Conservation (phyloP, 2,888 invertebrate species). For the Chrysopilus asiliformis region DNA sequence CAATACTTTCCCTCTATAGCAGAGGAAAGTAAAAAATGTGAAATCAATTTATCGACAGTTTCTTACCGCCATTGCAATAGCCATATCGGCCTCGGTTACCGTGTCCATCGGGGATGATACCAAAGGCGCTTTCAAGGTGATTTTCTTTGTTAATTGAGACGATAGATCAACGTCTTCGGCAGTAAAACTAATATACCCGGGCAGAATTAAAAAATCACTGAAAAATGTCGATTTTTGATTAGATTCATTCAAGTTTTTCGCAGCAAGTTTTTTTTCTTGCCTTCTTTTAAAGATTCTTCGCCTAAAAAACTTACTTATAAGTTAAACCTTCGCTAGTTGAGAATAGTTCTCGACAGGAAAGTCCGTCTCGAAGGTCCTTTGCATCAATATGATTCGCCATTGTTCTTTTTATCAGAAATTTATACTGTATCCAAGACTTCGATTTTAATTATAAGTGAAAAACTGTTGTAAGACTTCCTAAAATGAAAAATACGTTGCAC, state of each 20-base stretch:
- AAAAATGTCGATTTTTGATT: too few relatives aligned
- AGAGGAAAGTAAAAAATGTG: too few relatives aligned
- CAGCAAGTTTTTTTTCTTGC: too few relatives aligned
- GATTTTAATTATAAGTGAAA: too few relatives aligned
- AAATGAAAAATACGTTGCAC: too few relatives aligned
- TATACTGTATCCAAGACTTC: too few relatives aligned
- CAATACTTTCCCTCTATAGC: too few relatives aligned
- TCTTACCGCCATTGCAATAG: slow-evolving; percentile 91
- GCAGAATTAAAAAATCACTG: slow-evolving; percentile 88
- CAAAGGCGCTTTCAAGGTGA: slow-evolving; percentile 79
- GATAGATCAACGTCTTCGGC: slow-evolving; percentile 84
- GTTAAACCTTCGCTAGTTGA: slow-evolving; percentile 76
- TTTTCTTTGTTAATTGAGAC: slow-evolving; percentile 81
- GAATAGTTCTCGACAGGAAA: slow-evolving; percentile 72
- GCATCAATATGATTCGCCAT: slow-evolving; percentile 8
- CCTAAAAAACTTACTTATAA: slow-evolving; percentile 76
- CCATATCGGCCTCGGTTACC: slow-evolving; percentile 98
- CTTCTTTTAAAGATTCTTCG: too few relatives aligned
- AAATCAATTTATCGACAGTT: too few relatives aligned
- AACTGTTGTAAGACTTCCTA: too few relatives aligned
- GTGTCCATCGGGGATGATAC: slow-evolving; percentile 99
- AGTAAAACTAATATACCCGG: slow-evolving; percentile 91
- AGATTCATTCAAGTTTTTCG: too few relatives aligned
- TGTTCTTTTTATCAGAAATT: too few relatives aligned
- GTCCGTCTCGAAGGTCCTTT: slow-evolving; percentile 48